Percentiles rank a stretch among this genome's conserved stretches.
These are phyloP conservation scores for Cyprinodon brontotheroides DNA, from an alignment of 2,113 vertebrate species.

Conservation along the genomic window DNA sequence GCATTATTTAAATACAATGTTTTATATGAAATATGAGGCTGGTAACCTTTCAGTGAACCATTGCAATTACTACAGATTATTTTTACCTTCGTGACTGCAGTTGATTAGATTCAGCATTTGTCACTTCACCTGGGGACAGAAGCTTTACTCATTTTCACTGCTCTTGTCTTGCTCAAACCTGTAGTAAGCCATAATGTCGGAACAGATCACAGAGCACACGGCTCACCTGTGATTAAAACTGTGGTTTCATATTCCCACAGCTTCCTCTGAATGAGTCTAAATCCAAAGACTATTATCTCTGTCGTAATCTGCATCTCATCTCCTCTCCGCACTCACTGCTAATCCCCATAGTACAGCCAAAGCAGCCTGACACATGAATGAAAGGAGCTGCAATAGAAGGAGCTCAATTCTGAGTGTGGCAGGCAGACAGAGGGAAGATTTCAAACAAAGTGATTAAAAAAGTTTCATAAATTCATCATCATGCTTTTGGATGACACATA, in stretches of 20 bases:
- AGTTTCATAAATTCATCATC: neutral
- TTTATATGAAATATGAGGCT: neutral
- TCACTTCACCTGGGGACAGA: neutral
- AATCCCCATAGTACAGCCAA: conserved; percentile 49
- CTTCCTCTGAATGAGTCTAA: conserved; percentile 48
- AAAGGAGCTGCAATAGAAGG: neutral
- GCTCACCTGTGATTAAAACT: conserved; percentile 63
- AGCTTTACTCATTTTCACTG: neutral
- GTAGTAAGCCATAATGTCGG: conserved; percentile 20
- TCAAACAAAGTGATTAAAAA: neutral
- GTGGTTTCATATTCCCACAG: conserved; percentile 38
- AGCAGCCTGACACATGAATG: conserved; percentile 32
- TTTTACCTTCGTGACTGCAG: neutral
- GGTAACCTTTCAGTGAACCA: neutral
- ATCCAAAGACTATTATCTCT: conserved; percentile 71
- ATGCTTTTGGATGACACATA: neutral
- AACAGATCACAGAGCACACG: conserved; percentile 38
- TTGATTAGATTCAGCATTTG: neutral
- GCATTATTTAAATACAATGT: neutral
- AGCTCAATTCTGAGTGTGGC: neutral
- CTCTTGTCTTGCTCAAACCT: neutral
- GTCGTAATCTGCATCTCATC: conserved; percentile 70
- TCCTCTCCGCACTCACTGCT: conserved; percentile 55
- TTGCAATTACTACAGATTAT: neutral
- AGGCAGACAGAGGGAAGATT: neutral